Conservation (phyloP, 2,888 invertebrate species). For the Mechanitis mazaeus region DNA sequence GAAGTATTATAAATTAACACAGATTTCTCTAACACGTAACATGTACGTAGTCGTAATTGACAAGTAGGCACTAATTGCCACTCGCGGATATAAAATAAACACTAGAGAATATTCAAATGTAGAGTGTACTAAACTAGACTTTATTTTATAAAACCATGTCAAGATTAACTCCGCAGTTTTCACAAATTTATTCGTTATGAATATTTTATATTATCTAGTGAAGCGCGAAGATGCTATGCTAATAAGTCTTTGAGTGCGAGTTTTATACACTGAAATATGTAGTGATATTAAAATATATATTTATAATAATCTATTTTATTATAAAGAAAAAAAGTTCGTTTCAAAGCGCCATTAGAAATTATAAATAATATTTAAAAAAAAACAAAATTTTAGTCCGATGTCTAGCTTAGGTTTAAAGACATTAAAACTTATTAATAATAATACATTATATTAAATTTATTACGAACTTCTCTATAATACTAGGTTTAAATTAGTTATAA, state of each 20-base stretch:
- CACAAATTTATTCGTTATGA: constrained; percentile 20
- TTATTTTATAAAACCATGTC: constrained; percentile 4
- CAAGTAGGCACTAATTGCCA: constrained; percentile 3
- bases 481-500: no score
- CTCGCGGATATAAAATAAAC: constrained; percentile 1
- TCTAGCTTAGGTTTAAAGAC: no score
- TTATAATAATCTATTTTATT: no score
- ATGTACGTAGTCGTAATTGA: background rate
- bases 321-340: no score
- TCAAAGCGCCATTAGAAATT: no score
- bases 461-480: no score
- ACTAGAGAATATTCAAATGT: constrained; percentile 1
- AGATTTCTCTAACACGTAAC: background rate
- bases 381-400: no score
- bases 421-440: no score
- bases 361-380: no score
- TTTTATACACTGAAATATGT: background rate
- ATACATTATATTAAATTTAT: no score
- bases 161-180: constrained; percentile 13
- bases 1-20: no score
- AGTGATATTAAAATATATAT: background rate
- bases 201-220: constrained; percentile 19
- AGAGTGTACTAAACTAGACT: background rate
- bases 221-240: constrained; percentile 23
- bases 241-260: constrained; percentile 13